Conservation (phyloP, 2,888 invertebrate genomes). For the Temnothorax ravouxi region DNA sequence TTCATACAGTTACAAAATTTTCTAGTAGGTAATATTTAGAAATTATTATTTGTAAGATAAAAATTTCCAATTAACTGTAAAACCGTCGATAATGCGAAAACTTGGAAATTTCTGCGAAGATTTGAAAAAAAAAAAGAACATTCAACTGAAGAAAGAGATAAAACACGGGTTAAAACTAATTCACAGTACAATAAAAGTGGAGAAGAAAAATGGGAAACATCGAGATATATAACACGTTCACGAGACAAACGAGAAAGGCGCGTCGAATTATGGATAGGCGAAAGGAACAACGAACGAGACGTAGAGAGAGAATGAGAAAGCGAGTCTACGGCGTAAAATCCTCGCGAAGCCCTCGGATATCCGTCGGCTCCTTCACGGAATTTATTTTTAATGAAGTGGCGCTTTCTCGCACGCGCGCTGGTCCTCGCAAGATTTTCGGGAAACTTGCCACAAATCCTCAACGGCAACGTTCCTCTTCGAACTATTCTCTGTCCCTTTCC, state of each 20-base stretch:
- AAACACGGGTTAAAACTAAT: conserved; percentile 4
- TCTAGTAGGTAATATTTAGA: neutral
- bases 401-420: conserved; percentile 51
- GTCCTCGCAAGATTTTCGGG: conserved; percentile 50
- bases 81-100: conserved; percentile 7
- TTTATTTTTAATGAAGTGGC: conserved; percentile 88
- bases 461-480: conserved; percentile 3
- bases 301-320: conserved; percentile 42
- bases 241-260: conserved; percentile 38
- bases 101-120: neutral
- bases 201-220: conserved; percentile 59
- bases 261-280: conserved; percentile 78
- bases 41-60: neutral
- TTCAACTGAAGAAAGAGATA: neutral
- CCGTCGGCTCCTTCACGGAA: conserved; percentile 86
- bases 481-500: neutral
- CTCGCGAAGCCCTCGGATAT: conserved; percentile 86
- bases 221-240: conserved; percentile 26
- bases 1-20: neutral
- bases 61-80: neutral
- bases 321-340: conserved; percentile 83
- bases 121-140: neutral
- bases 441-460: conserved; percentile 17
- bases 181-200: conserved; percentile 19
- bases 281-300: conserved; percentile 22